Evolutionary conservation across 2,888 invertebrate species (phyloP), one percentile per base, ranked within the genome.

Genomic region (Ferrisia virgata): DNA sequence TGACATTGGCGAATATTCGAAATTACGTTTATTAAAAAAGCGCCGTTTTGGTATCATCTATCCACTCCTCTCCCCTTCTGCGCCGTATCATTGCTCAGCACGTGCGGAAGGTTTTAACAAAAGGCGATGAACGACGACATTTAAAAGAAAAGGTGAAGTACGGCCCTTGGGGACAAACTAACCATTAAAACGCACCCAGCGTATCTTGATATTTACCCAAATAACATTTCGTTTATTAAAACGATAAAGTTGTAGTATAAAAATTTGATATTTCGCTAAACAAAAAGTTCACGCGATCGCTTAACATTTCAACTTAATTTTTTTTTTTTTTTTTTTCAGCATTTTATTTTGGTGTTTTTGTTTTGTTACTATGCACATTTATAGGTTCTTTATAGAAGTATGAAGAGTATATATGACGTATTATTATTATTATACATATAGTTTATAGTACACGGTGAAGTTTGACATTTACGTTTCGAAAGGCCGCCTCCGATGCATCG

Each of bases 1-100:
- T 76, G 72, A 76, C 72, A 76, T 76, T 76, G 72, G 72, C 72
- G 72, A 33, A 76, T 76, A 76, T 76, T 76, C 72, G 18, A 76
- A 76, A 36, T 76, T 64, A 64, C 64, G 64, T 64, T 64, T 64
- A 64, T 64, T 64, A 64, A 64, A 64, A 43, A 39, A 39, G 11
- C 39, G 11, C 39, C 6, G 39, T 11, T n/a, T n/a, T n/a, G n/a
- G n/a, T n/a, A n/a, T n/a, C n/a, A n/a, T n/a, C n/a, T n/a, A n/a
- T n/a, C 36, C 36, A 36, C 36, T 4, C 4, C 8, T 36, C 8
- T 4, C 18, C 1, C 53, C 53, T 53, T 13, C 22, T 22, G 3
- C 47, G 13, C 8, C 53, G 22, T 53, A n/a, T n/a, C n/a, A n/a
- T n/a, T n/a, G n/a, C n/a, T n/a, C n/a, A n/a, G 1, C 43, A 1